A percentile compares a stretch with the other conserved stretches of the same genome.
These are phyloP conservation scores for Amaurobius ferox DNA, from an alignment of 2,888 invertebrate genomes.

Conservation along the genomic window DNA sequence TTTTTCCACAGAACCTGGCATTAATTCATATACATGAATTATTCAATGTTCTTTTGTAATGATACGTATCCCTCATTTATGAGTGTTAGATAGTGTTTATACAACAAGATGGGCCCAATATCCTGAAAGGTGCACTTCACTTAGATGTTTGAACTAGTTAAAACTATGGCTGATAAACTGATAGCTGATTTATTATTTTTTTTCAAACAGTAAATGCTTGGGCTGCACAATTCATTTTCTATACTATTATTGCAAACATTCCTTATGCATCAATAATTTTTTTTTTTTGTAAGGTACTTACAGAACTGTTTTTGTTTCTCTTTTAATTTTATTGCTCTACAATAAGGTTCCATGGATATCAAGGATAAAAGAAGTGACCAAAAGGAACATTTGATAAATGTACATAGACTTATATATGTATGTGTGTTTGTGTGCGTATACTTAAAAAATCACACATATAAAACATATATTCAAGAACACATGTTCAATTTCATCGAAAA, in stretches of 20 bases:
- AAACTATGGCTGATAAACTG: slow-evolving; percentile 46
- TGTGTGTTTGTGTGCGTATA: slow-evolving; percentile 36
- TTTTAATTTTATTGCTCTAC: not conserved
- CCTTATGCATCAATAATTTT: slow-evolving; percentile 52
- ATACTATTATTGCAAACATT: slow-evolving; percentile 36
- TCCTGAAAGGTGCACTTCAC: slow-evolving; percentile 69
- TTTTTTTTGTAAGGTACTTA: slow-evolving; percentile 42
- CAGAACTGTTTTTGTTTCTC: not conserved
- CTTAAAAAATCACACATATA: slow-evolving; percentile 15
- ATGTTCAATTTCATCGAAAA: slow-evolving; percentile 17
- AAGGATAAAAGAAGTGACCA: slow-evolving; percentile 58
- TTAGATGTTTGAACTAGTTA: slow-evolving; percentile 66
- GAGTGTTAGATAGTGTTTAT: slow-evolving; percentile 67
- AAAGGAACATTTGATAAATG: slow-evolving; percentile 68
- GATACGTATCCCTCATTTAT: slow-evolving; percentile 64
- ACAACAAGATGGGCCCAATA: slow-evolving; percentile 68
- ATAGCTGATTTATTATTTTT: slow-evolving; percentile 35
- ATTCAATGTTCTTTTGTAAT: slow-evolving; percentile 54
- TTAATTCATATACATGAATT: slow-evolving; percentile 26
- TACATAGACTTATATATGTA: slow-evolving; percentile 48
- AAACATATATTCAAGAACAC: slow-evolving; percentile 19
- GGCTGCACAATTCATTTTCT: slow-evolving; percentile 58
- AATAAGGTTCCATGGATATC: slow-evolving; percentile 23
- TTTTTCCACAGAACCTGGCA: slow-evolving; percentile 40
- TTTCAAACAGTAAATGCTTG: slow-evolving; percentile 36